A percentile compares a stretch with the other conserved stretches of the same genome.
Conservation (phyloP, 2,797 vertebrate species). For the Bucorvus abyssinicus region DNA sequence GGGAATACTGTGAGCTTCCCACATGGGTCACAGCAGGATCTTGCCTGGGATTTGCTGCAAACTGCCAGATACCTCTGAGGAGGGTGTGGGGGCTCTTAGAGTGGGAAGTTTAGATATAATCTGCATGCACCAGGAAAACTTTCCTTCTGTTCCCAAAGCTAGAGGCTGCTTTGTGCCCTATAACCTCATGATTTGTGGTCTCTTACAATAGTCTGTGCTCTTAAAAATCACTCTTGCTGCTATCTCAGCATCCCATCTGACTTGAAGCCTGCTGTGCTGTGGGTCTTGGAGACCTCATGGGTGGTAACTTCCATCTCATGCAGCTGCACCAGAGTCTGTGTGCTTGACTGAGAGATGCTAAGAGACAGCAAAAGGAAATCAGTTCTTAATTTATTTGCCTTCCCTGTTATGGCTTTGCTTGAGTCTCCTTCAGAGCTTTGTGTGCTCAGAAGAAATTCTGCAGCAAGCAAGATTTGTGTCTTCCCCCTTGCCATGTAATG, state of each 20-base stretch:
- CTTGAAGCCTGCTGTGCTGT: not conserved
- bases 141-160: not conserved
- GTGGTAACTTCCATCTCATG: not conserved
- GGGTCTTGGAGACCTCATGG: not conserved
- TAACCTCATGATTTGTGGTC: not conserved
- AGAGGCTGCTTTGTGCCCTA: not conserved
- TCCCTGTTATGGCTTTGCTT: not conserved
- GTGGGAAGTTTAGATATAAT: not conserved
- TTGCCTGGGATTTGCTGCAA: not conserved
- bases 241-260: not conserved
- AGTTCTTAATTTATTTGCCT: not conserved
- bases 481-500: not conserved
- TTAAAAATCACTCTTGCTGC: not conserved
- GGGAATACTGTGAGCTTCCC: not conserved
- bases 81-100: not conserved
- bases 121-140: not conserved
- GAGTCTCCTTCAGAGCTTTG: not conserved
- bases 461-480: not conserved
- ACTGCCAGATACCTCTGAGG: not conserved
- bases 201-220: not conserved
- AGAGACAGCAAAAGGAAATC: not conserved
- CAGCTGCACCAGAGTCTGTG: not conserved
- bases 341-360: not conserved
- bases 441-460: not conserved
- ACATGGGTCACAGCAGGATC: not conserved